Conservation (phyloP, 2,888 invertebrate species). For the Diaperis boleti region DNA sequence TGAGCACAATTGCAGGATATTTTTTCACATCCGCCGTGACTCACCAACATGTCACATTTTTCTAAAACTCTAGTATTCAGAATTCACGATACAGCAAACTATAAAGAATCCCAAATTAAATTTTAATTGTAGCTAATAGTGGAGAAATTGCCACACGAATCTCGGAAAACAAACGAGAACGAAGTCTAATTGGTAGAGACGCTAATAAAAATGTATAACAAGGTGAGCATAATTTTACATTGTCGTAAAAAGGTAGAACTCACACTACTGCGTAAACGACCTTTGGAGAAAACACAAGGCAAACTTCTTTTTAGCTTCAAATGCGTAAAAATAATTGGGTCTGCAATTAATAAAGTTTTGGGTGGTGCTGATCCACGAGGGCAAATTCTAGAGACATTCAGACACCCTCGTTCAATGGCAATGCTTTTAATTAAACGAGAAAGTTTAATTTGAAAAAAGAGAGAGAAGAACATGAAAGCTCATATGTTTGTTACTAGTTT, state of each 20-base stretch:
- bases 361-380: no score
- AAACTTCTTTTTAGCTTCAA: background rate
- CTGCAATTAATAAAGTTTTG: background rate
- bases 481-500: no score
- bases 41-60: background rate
- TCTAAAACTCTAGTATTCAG: no score
- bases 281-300: conserved; percentile 35
- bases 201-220: conserved; percentile 33
- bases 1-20: conserved; percentile 24
- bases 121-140: conserved; percentile 31
- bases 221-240: conserved; percentile 35
- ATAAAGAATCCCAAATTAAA: background rate
- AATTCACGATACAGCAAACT: background rate
- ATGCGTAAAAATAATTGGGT: background rate
- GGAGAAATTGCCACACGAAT: conserved; percentile 18
- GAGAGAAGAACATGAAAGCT: no score
- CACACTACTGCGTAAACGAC: conserved; percentile 36
- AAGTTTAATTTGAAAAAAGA: no score
- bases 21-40: conserved; percentile 25
- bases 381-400: no score
- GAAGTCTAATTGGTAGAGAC: conserved; percentile 26
- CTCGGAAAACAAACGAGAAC: conserved; percentile 22
- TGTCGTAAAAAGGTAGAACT: conserved; percentile 28
- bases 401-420: no score
- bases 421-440: no score